Evolutionary conservation across 2,888 invertebrate species (phyloP).

Genomic region (Chironomus tentans): DNA sequence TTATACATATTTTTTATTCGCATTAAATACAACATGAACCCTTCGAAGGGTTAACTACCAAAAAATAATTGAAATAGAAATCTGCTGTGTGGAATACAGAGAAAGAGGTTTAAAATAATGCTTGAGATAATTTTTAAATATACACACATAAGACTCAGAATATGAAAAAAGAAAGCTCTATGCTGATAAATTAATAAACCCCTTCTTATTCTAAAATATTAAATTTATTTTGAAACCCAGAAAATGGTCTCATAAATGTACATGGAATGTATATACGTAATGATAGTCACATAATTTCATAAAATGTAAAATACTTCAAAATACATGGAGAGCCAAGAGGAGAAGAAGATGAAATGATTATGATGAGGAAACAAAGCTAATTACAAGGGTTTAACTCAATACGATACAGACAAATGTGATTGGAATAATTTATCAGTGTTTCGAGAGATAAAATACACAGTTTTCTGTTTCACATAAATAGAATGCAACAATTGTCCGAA

Average conservation of each 20-base stretch:
- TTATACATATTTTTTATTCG: background rate
- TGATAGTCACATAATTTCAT: background rate
- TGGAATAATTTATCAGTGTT: slow-evolving; percentile 1
- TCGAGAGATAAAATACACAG: background rate
- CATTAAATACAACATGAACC: background rate
- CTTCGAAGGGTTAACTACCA: background rate
- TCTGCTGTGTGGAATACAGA: background rate
- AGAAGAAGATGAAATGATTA: background rate
- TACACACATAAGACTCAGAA: background rate
- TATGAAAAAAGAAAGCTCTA: background rate
- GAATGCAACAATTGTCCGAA: slow-evolving; percentile 16
- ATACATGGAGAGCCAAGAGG: background rate
- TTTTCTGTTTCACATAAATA: background rate
- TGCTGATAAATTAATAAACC: slow-evolving; percentile 1
- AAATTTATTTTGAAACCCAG: slow-evolving; percentile 6
- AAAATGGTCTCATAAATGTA: slow-evolving; percentile 18
- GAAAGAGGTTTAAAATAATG: background rate
- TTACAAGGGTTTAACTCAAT: background rate
- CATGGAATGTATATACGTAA: background rate
- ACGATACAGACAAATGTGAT: background rate
- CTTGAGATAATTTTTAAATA: background rate
- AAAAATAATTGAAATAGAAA: background rate
- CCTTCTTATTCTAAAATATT: background rate
- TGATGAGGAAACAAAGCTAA: background rate
- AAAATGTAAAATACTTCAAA: background rate